Evolutionary conservation across 2,888 invertebrate species (phyloP).

Genomic region (Morpho helenor): DNA sequence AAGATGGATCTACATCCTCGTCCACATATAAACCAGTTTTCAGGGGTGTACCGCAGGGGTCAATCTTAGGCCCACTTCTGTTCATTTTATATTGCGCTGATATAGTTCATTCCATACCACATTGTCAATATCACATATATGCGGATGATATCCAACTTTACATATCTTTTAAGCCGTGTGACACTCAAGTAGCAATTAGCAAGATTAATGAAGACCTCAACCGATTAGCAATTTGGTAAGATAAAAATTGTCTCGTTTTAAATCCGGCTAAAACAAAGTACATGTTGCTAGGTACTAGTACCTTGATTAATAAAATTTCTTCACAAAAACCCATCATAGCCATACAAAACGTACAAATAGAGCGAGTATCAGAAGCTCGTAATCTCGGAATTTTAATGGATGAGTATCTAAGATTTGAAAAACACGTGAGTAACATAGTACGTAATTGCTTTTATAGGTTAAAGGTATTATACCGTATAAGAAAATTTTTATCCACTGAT

Average conservation of each 20-base stretch:
- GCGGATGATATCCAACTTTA: no score
- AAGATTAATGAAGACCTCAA: no score
- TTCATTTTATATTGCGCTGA: slow-evolving; percentile 3
- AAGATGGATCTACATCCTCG: background rate
- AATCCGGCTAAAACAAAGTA: no score
- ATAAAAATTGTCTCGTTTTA: no score
- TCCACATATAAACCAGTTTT: background rate
- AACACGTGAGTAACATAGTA: background rate
- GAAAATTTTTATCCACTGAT: background rate
- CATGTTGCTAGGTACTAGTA: no score
- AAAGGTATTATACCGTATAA: slow-evolving; percentile 21
- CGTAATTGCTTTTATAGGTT: slow-evolving; percentile 6
- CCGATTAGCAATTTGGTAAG: no score
- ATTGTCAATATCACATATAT: slow-evolving; percentile 4
- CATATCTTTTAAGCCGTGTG: no score
- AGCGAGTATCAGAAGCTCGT: slow-evolving; percentile 1
- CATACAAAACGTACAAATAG: background rate
- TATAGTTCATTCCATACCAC: background rate
- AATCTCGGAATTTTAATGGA: slow-evolving; percentile 2
- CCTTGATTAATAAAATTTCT: background rate
- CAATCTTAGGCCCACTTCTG: no score
- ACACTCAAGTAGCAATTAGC: no score
- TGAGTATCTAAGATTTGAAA: slow-evolving; percentile 4
- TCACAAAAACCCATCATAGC: background rate
- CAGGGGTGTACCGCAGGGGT: slow-evolving; percentile 5